Conservation (phyloP, 1,140 invertebrate genomes). For the Triops longicaudatus region DNA sequence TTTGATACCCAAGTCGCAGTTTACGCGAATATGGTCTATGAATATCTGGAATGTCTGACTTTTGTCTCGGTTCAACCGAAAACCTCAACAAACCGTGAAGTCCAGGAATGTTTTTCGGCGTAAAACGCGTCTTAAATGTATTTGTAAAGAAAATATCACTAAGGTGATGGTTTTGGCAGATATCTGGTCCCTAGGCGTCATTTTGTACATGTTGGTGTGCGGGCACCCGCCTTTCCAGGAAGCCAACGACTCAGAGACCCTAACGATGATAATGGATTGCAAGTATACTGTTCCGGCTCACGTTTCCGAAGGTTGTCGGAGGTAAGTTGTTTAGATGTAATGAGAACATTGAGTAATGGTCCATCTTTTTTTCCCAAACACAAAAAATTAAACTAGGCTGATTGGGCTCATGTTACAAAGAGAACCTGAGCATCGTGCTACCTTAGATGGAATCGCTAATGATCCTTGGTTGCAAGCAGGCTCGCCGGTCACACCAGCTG, state of each 20-base stretch:
- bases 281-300: conserved; percentile 89
- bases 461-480: conserved; percentile 64
- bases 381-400: conserved; percentile 47
- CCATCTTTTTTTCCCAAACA: too few relatives aligned
- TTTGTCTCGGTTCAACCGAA: too few relatives aligned
- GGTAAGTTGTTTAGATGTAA: conserved; percentile 43
- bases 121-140: too few relatives aligned
- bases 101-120: too few relatives aligned
- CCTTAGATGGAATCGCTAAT: conserved; percentile 75
- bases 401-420: conserved; percentile 87
- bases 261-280: conserved; percentile 99
- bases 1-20: too few relatives aligned
- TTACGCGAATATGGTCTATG: too few relatives aligned
- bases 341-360: not conserved
- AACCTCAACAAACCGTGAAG: too few relatives aligned
- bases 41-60: too few relatives aligned
- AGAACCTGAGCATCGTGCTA: conserved; percentile 81
- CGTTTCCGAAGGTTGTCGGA: conserved; percentile 76
- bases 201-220: conserved; percentile 96
- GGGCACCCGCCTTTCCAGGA: conserved; percentile 96
- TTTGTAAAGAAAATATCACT: conserved; percentile 21
- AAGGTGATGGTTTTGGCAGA: conserved; percentile 48
- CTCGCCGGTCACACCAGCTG: conserved; percentile 39
- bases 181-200: conserved; percentile 97
- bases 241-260: conserved; percentile 96